These are phyloP conservation scores for Axinella damicornis DNA, from an alignment of 37 sponge, comb jelly and placozoan species.

Conservation along the genomic window DNA sequence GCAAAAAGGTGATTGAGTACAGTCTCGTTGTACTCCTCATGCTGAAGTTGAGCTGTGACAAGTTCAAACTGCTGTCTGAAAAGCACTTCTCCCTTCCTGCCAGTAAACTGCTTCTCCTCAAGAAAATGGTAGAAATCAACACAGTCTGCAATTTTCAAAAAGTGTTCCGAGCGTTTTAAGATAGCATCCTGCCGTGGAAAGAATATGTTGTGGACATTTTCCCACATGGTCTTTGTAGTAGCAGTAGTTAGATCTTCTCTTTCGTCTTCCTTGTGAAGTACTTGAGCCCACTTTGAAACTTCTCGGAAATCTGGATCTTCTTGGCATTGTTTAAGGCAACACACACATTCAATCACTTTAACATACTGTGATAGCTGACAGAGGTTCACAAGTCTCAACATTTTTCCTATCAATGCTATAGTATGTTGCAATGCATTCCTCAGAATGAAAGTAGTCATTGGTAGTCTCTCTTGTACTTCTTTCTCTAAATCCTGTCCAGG, in stretches of 20 bases:
- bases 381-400: constrained; percentile 50
- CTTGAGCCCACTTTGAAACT: constrained; percentile 6
- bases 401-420: constrained; percentile 21
- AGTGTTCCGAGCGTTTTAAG: constrained; percentile 31
- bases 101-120: constrained; percentile 61
- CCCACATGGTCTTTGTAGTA: constrained; percentile 31
- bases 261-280: constrained; percentile 1
- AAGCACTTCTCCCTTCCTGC: constrained; percentile 42
- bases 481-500: not conserved
- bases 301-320: constrained; percentile 23
- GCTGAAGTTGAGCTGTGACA: constrained; percentile 78
- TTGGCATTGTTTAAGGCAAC: constrained; percentile 33
- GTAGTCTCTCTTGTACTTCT: not conserved
- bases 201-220: constrained; percentile 25
- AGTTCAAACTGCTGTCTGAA: constrained; percentile 78
- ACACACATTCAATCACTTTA: constrained; percentile 49
- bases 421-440: constrained; percentile 13
- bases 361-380: constrained; percentile 62
- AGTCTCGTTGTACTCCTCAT: constrained; percentile 87
- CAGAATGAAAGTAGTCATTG: constrained; percentile 6
- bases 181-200: not conserved
- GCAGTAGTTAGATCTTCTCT: constrained; percentile 36
- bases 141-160: constrained; percentile 56
- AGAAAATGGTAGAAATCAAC: constrained; percentile 63
- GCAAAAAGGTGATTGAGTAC: constrained; percentile 84